Percentiles rank a stretch among this genome's conserved stretches.
These are phyloP conservation scores for Sebastes steindachneri DNA, from an alignment of 2,797 vertebrate genomes.

Conservation along the genomic window DNA sequence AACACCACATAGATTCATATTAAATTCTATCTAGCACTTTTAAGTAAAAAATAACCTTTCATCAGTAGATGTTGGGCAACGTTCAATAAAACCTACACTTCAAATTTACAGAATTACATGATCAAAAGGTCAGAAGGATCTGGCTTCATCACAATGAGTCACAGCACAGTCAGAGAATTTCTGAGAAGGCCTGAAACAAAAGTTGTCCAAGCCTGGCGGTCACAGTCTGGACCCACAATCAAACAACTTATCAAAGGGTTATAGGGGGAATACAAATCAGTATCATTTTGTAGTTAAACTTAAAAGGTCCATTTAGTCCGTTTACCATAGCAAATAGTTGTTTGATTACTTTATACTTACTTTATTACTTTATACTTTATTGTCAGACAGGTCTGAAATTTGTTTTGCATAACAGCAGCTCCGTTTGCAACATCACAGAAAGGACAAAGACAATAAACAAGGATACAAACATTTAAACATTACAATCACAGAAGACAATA, in stretches of 20 bases:
- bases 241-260: background rate
- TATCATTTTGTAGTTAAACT: background rate
- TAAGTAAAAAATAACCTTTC: background rate
- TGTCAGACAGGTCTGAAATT: too few relatives aligned
- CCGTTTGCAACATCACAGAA: too few relatives aligned
- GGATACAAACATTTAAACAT: too few relatives aligned
- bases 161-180: background rate
- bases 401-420: too few relatives aligned
- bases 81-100: background rate
- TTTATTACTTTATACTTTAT: too few relatives aligned
- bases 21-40: background rate
- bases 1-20: background rate
- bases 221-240: background rate
- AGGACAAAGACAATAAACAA: too few relatives aligned
- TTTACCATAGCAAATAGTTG: too few relatives aligned
- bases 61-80: background rate
- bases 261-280: background rate
- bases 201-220: background rate
- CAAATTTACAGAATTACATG: constrained; percentile 16
- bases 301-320: background rate
- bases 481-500: too few relatives aligned
- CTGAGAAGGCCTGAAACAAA: background rate
- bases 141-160: constrained; percentile 10
- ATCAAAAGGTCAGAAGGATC: constrained; percentile 23
- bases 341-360: too few relatives aligned